Conservation (phyloP, 2,113 vertebrate species). For the Corythoichthys intestinalis region DNA sequence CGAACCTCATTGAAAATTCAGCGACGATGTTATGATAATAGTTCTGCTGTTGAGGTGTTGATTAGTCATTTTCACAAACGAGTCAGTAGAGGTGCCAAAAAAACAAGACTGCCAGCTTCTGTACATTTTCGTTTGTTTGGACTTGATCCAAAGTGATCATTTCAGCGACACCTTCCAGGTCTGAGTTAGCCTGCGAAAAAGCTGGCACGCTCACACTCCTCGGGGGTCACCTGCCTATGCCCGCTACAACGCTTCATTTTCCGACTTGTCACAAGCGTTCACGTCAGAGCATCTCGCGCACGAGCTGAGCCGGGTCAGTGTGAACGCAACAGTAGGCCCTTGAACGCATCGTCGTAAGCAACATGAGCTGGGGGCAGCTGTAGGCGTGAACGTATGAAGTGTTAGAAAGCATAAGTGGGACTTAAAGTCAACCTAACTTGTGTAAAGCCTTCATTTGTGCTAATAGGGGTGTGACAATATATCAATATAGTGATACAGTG, state of each 20-base stretch:
- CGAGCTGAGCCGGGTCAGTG: not conserved
- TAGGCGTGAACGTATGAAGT: not conserved
- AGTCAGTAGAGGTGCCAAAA: not conserved
- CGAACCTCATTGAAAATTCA: no score
- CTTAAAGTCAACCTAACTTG: not conserved
- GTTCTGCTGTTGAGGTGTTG: not conserved
- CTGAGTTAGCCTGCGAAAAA: constrained; percentile 3
- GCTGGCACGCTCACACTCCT: not conserved
- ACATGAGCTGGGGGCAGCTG: not conserved
- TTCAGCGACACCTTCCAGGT: not conserved
- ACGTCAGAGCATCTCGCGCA: not conserved
- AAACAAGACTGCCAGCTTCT: no score
- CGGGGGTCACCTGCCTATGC: not conserved
- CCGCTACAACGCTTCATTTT: not conserved
- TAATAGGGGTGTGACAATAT: no score
- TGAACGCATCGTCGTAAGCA: not conserved
- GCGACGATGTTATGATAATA: not conserved
- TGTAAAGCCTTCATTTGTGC: not conserved
- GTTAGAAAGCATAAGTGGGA: not conserved
- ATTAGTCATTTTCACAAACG: not conserved
- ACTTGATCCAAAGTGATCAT: not conserved
- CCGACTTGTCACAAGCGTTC: not conserved
- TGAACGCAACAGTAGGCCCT: not conserved
- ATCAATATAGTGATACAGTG: no score
- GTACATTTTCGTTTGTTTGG: not conserved